Evolutionary conservation across 1,140 invertebrate genomes (phyloP).

Genomic region (Lepidurus couesii): DNA sequence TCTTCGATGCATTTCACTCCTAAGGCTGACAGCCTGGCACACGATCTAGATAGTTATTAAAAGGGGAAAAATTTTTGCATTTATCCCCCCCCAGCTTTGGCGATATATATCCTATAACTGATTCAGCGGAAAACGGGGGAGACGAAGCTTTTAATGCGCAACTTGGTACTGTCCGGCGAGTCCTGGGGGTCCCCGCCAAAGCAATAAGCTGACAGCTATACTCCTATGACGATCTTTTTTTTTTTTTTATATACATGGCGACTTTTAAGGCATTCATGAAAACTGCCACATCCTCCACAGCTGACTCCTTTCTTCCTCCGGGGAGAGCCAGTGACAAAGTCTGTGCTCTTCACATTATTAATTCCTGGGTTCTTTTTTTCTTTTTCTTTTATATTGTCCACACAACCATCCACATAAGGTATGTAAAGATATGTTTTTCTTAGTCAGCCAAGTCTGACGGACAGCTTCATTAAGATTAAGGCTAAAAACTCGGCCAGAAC

Average conservation of each 20-base stretch:
- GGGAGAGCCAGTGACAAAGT: not conserved
- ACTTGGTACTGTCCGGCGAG: not conserved
- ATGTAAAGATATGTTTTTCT: not conserved
- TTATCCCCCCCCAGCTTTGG: not conserved
- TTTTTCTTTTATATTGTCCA: too few species aligned
- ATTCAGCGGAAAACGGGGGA: not conserved
- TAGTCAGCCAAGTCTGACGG: not conserved
- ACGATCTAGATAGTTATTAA: too few species aligned
- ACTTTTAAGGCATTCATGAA: not conserved
- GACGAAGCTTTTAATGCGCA: not conserved
- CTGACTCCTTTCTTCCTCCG: not conserved
- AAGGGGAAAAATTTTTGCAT: not conserved
- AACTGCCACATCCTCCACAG: conserved; percentile 1
- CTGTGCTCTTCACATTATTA: not conserved
- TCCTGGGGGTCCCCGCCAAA: not conserved
- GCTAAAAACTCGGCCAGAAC: not conserved
- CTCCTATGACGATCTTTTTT: not conserved
- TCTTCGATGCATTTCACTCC: not conserved
- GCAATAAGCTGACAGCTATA: conserved; percentile 18
- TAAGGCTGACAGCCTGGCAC: too few species aligned
- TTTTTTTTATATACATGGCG: not conserved
- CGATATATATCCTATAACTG: not conserved
- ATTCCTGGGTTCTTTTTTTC: not conserved
- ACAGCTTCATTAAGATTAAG: not conserved
- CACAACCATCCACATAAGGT: too few species aligned